phyloP scores from a whole-genome alignment of 2,888 invertebrate genomes.

The Mylabris sibirica region DNA sequence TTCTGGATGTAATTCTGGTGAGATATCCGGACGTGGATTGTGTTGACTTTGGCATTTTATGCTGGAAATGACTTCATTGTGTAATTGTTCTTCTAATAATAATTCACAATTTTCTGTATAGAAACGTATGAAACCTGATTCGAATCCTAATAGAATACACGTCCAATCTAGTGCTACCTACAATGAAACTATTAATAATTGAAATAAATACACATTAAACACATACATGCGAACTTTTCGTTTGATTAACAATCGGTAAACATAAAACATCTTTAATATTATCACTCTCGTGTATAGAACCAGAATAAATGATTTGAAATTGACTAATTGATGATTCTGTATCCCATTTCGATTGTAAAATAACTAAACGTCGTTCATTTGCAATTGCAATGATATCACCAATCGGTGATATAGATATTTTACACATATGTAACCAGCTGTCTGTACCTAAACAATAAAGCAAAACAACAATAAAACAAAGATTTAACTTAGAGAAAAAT shows the following conservation, averaged over 20 bases:
- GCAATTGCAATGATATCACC: conserved; percentile 76
- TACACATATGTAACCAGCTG: conserved; percentile 74
- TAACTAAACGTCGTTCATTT: conserved; percentile 70
- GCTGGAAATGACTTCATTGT: conserved; percentile 79
- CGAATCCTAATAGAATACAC: conserved; percentile 86
- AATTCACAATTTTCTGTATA: conserved; percentile 88
- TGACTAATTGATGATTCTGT: conserved; percentile 62
- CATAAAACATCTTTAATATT: conserved; percentile 63
- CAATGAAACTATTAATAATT: conserved; percentile 31
- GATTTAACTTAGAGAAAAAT: neutral
- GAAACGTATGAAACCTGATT: conserved; percentile 84
- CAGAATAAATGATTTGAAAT: conserved; percentile 67
- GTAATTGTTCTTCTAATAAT: conserved; percentile 83
- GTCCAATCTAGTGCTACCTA: conserved; percentile 90
- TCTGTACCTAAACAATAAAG: conserved; percentile 54
- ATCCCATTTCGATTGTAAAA: conserved; percentile 75
- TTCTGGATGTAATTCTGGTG: conserved; percentile 62
- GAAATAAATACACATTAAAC: neutral
- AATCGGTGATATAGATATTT: conserved; percentile 74
- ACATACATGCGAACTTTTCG: conserved; percentile 54
- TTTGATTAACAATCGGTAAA: conserved; percentile 61
- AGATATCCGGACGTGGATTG: conserved; percentile 60
- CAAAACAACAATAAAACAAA: neutral
- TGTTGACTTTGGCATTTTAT: conserved; percentile 80
- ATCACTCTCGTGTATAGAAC: conserved; percentile 64